These are phyloP conservation scores for Drymodes brunneopygia DNA, from an alignment of 2,113 vertebrate species.

Conservation along the genomic window DNA sequence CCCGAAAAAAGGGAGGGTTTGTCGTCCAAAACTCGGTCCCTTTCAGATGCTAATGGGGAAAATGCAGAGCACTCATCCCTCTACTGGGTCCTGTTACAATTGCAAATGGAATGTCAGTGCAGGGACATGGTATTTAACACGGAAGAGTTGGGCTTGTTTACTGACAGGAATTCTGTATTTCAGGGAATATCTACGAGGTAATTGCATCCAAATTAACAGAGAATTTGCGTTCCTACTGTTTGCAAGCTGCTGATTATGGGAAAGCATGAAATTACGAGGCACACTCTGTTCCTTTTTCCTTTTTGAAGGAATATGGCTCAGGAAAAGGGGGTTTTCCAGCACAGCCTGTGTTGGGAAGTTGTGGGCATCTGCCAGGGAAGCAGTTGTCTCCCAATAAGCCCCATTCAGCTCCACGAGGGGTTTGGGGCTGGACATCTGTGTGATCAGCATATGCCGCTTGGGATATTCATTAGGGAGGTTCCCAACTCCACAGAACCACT, in stretches of 20 bases:
- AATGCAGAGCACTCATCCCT: neutral
- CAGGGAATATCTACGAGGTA: neutral
- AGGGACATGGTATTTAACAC: neutral
- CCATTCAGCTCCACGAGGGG: neutral
- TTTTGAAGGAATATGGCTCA: neutral
- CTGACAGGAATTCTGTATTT: too few species aligned
- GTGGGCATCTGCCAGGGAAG: constrained; percentile 8
- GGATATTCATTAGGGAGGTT: neutral
- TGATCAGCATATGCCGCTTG: neutral
- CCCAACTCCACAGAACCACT: neutral
- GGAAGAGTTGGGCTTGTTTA: neutral
- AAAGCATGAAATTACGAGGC: neutral
- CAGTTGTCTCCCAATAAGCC: constrained; percentile 45
- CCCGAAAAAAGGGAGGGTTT: neutral
- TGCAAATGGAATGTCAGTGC: neutral
- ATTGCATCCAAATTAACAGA: neutral
- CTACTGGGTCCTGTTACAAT: neutral
- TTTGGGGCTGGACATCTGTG: constrained; percentile 34
- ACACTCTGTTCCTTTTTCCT: neutral
- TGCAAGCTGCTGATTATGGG: too few species aligned
- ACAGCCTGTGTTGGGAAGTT: neutral
- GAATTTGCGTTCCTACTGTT: neutral
- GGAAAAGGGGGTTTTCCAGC: neutral
- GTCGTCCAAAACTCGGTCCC: neutral
- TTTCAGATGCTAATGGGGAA: constrained; percentile 56